Percentiles rank a stretch among this genome's conserved stretches.
Conservation (phyloP, 2,888 invertebrate genomes). For the Fragum whitleyi region DNA sequence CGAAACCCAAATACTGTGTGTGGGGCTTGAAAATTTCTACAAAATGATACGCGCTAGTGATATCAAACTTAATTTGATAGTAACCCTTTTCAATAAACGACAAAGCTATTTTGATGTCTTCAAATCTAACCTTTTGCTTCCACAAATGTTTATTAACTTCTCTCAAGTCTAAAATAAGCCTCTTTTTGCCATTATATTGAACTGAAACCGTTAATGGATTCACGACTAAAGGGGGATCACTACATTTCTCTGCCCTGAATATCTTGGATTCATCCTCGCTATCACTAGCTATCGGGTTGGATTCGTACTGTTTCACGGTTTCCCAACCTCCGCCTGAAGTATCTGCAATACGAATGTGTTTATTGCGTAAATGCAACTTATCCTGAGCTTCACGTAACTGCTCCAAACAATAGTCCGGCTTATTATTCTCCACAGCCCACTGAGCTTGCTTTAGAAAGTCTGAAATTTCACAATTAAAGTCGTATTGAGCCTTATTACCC, state of each 20-base stretch:
- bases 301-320: too few species aligned
- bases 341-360: constrained; percentile 6
- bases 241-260: too few species aligned
- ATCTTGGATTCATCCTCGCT: constrained; percentile 12
- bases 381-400: not conserved
- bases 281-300: too few species aligned
- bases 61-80: constrained; percentile 41
- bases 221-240: constrained; percentile 9
- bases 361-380: constrained; percentile 4
- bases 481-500: constrained; percentile 21
- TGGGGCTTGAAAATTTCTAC: constrained; percentile 37
- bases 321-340: too few species aligned
- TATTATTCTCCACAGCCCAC: constrained; percentile 14
- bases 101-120: constrained; percentile 36
- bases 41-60: constrained; percentile 49
- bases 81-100: constrained; percentile 31
- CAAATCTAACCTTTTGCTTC: constrained; percentile 38
- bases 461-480: constrained; percentile 15
- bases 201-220: constrained; percentile 37
- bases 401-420: not conserved
- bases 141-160: constrained; percentile 38
- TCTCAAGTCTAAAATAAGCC: constrained; percentile 24
- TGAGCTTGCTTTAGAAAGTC: constrained; percentile 11
- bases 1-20: too few species aligned
- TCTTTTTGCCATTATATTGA: constrained; percentile 29